A percentile compares a stretch with the other conserved stretches of the same genome.
phyloP scores from a whole-genome alignment of 1,140 invertebrate species.

The Bradynema listronoti region DNA sequence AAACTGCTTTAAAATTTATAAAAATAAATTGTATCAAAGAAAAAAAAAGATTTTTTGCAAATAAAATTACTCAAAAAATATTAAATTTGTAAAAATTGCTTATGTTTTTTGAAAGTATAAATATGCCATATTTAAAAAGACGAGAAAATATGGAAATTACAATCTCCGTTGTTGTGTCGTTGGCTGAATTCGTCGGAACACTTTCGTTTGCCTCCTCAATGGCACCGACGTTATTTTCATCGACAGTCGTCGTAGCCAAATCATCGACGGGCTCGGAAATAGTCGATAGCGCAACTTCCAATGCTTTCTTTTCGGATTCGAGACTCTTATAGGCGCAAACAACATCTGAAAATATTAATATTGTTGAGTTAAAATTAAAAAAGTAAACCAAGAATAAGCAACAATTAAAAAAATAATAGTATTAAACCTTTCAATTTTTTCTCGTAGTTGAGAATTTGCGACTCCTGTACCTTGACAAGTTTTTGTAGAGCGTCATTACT shows the following conservation, averaged over 20 bases:
- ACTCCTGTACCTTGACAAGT: conserved; percentile 37
- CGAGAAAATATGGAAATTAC: too few relatives aligned
- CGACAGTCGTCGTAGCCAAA: neutral
- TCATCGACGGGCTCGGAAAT: neutral
- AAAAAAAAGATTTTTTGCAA: conserved; percentile 2
- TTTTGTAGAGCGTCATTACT: conserved; percentile 8
- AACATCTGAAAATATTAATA: conserved; percentile 30
- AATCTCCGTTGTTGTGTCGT: too few relatives aligned
- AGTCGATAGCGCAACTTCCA: conserved; percentile 37
- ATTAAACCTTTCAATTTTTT: conserved; percentile 44
- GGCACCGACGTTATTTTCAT: too few relatives aligned
- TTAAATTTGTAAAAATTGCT: too few relatives aligned
- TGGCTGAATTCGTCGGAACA: too few relatives aligned
- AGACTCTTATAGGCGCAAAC: conserved; percentile 41
- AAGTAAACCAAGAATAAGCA: neutral
- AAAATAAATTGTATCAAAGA: conserved; percentile 6
- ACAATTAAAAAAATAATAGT: conserved; percentile 14
- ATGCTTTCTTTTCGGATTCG: conserved; percentile 35
- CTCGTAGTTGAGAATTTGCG: conserved; percentile 35
- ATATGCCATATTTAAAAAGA: too few relatives aligned
- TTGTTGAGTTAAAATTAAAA: neutral
- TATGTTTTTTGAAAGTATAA: too few relatives aligned
- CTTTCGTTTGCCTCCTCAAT: too few relatives aligned
- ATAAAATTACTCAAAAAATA: too few relatives aligned
- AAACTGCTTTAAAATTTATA: too few relatives aligned